Evolutionary conservation across 2,888 invertebrate genomes (phyloP).

Genomic region (Baccha elongata): DNA sequence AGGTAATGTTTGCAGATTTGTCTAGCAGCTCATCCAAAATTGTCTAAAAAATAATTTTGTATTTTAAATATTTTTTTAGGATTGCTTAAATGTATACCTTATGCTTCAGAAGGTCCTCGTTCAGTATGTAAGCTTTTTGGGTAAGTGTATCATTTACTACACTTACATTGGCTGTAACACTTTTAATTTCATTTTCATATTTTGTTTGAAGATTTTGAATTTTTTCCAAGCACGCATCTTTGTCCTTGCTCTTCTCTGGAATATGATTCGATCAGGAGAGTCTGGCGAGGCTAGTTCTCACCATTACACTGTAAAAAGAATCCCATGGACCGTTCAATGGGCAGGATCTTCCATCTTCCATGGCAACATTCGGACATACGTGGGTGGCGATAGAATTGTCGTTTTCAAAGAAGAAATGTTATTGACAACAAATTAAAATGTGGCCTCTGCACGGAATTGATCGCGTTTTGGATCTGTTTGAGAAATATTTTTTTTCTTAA

Average conservation of each 20-base stretch:
- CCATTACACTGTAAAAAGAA: too few relatives aligned
- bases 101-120: constrained; percentile 77
- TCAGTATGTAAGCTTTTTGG: constrained; percentile 78
- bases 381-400: too few relatives aligned
- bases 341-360: too few relatives aligned
- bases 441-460: too few relatives aligned
- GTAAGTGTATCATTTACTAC: constrained; percentile 79
- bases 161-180: constrained; percentile 77
- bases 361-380: too few relatives aligned
- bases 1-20: constrained; percentile 79
- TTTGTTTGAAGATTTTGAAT: constrained; percentile 45
- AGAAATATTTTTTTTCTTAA: too few relatives aligned
- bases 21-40: constrained; percentile 79
- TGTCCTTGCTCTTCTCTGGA: constrained; percentile 49
- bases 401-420: too few relatives aligned
- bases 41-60: constrained; percentile 74
- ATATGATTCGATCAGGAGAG: constrained; percentile 57
- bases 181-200: constrained; percentile 74
- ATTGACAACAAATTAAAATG: too few relatives aligned
- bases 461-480: too few relatives aligned
- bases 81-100: constrained; percentile 77
- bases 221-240: constrained; percentile 43
- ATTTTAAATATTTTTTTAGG: too few relatives aligned
- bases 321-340: too few relatives aligned
- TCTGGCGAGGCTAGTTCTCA: too few relatives aligned